Base-by-base conservation (phyloP, 2,888 invertebrate species). In the Pardosa pseudoannulata region DNA sequence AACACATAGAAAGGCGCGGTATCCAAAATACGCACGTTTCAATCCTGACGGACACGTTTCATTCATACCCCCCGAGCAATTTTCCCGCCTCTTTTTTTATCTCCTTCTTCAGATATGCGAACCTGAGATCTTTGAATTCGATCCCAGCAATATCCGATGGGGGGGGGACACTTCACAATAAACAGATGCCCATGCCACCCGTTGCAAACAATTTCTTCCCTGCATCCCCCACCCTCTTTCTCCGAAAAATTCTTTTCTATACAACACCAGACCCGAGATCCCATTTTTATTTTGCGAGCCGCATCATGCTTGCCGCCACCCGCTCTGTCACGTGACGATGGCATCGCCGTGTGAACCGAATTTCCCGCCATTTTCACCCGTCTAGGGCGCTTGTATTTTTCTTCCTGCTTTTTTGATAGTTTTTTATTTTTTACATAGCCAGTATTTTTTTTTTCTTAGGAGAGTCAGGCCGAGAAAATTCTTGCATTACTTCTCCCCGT, bases 321-420 rank as follows among this genome's bases (percentile, higher is more conserved):
- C 56, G 29, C 67, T 65, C 50, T 29, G 56, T 80, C 80, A 80
- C 74, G 73, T 79, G 79, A 79, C 70, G 23, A 19, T n/a, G 50
- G 29, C 36, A 27, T 71, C 41, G 80, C 46, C 75, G 83, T 79
- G 78, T 78, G 83, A 83, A 78, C 76, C 64, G 39, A 72, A 19
- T 72, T 78, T 83, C 83, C 83, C 83, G 83, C 83, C 83, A 72
- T 85, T 78, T 85, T 73, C 36, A 36, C 67, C 83, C 73, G n/a
- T n/a, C 32, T 16, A 32, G 6, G 56, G 29, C 28, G 46, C 7
- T 50, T 56, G 9, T 56, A 31, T 7, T 28, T 13, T 74, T 39
- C 36, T n/a, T n/a, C n/a, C n/a, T n/a, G n/a, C n/a, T 39, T 64
- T 74, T 50, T 50, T 50, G 13, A 19, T 23, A 23, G 2, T 56